These are phyloP conservation scores for Rhynchophorus ferrugineus DNA, from an alignment of 1,140 invertebrate species.

Conservation along the genomic window DNA sequence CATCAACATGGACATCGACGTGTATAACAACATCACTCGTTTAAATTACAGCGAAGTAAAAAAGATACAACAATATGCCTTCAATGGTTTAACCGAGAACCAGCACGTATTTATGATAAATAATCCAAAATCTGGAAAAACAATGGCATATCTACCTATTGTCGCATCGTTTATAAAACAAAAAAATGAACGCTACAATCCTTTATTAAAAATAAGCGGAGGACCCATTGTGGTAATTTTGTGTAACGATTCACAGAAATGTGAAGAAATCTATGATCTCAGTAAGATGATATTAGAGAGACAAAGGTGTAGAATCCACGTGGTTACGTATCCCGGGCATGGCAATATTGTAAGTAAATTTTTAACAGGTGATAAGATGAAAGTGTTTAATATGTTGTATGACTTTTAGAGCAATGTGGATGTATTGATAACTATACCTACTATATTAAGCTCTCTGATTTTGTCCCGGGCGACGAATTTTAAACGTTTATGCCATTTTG, in stretches of 20 bases:
- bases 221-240: constrained; percentile 32
- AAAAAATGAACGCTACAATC: constrained; percentile 24
- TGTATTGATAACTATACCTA: constrained; percentile 32
- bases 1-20: constrained; percentile 24
- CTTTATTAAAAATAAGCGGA: constrained; percentile 13
- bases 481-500: constrained; percentile 33
- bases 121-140: constrained; percentile 43
- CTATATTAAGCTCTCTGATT: constrained; percentile 22
- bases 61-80: constrained; percentile 43
- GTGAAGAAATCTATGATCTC: constrained; percentile 29
- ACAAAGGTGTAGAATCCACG: constrained; percentile 15
- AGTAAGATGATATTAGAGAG: constrained; percentile 16
- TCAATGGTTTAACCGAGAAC: constrained; percentile 43
- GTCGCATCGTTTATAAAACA: constrained; percentile 42
- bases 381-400: too few species aligned
- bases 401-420: constrained; percentile 26
- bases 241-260: constrained; percentile 24
- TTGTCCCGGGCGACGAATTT: constrained; percentile 27
- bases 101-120: constrained; percentile 43
- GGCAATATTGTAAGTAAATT: constrained; percentile 23
- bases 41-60: constrained; percentile 26
- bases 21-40: constrained; percentile 21
- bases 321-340: constrained; percentile 26
- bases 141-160: constrained; percentile 45
- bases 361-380: not conserved